A percentile compares a stretch with the other conserved stretches of the same genome.
Evolutionary conservation across 2,888 invertebrate species (phyloP).

Genomic region (Candidula unifasciata): DNA sequence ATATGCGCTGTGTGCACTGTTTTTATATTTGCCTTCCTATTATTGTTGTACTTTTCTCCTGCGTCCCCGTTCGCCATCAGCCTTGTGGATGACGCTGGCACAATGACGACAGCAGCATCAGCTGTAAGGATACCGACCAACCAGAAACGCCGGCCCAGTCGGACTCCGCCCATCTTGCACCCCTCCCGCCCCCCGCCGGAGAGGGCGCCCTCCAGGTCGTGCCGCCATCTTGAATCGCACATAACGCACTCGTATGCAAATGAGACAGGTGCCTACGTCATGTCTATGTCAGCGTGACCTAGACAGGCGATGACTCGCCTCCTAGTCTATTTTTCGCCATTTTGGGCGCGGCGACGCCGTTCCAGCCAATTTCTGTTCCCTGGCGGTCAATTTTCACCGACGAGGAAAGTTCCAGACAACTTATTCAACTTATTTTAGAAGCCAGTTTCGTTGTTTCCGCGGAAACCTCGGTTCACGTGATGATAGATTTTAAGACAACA

Average conservation of each 20-base stretch:
- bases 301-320: constrained; percentile 22
- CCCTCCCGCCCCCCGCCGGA: no score
- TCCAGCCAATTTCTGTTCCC: not conserved
- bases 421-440: not conserved
- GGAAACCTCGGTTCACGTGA: no score
- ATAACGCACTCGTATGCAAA: constrained; percentile 27
- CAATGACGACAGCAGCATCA: constrained; percentile 32
- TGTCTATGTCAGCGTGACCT: constrained; percentile 38
- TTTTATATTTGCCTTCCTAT: no score
- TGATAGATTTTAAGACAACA: no score
- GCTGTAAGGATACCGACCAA: constrained; percentile 35
- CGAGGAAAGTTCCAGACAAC: not conserved
- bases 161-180: not conserved
- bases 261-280: constrained; percentile 39
- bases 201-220: constrained; percentile 11
- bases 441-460: not conserved
- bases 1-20: no score
- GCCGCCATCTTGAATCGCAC: constrained; percentile 36
- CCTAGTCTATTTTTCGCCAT: constrained; percentile 25
- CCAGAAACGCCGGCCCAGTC: not conserved
- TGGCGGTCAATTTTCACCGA: not conserved
- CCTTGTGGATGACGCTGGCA: not conserved
- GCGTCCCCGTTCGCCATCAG: not conserved
- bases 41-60: no score
- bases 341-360: constrained; percentile 19